phyloP scores from a whole-genome alignment of 2,113 vertebrate genomes.

The Hippocampus mohnikei region DNA sequence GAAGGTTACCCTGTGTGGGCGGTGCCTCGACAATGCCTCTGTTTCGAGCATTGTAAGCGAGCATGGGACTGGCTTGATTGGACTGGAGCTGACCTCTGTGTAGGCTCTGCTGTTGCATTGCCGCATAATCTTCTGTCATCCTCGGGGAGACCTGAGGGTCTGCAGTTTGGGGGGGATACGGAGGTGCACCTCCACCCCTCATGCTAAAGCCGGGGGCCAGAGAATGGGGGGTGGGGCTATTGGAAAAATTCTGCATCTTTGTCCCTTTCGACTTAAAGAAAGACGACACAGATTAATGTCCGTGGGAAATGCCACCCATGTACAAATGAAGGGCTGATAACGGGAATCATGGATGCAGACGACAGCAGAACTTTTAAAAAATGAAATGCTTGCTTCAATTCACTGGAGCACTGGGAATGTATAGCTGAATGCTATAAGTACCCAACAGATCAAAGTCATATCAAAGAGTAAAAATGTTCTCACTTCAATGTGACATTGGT shows the following conservation, averaged over 20 bases:
- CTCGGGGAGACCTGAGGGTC: conserved; percentile 76
- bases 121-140: conserved; percentile 72
- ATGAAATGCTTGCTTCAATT: conserved; percentile 45
- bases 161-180: conserved; percentile 68
- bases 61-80: conserved; percentile 68
- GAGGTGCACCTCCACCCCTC: conserved; percentile 63
- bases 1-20: conserved; percentile 60
- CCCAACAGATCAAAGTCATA: conserved; percentile 15
- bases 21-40: conserved; percentile 62
- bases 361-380: conserved; percentile 18
- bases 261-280: conserved; percentile 37
- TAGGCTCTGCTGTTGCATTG: conserved; percentile 71
- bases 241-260: conserved; percentile 79
- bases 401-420: conserved; percentile 39
- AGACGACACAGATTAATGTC: conserved; percentile 39
- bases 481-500: conserved; percentile 22
- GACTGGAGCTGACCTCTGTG: conserved; percentile 69
- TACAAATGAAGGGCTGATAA: conserved; percentile 45
- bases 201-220: conserved; percentile 69
- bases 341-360: conserved; percentile 51
- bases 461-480: conserved; percentile 37
- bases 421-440: conserved; percentile 5
- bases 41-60: conserved; percentile 64
- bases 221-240: conserved; percentile 67
- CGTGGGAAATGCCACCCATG: conserved; percentile 59